A percentile compares a stretch with the other conserved stretches of the same genome.
Evolutionary conservation across 2,888 invertebrate species (phyloP).

Genomic region (Criorhina ranunculi): DNA sequence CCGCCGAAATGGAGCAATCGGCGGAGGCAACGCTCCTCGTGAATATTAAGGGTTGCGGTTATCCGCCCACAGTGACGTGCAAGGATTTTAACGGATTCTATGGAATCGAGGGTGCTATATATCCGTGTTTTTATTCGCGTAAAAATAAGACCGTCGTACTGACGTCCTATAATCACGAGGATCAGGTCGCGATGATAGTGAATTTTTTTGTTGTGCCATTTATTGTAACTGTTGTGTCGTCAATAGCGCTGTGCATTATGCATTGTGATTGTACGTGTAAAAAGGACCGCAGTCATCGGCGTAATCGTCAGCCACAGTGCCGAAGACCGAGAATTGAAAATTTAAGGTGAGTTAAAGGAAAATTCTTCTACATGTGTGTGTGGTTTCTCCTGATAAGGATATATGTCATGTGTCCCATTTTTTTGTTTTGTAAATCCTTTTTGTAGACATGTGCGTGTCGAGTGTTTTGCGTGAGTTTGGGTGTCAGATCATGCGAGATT

Average conservation of each 20-base stretch:
- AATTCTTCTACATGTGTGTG: slow-evolving; percentile 19
- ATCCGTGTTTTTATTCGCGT: slow-evolving; percentile 94
- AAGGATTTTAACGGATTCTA: slow-evolving; percentile 90
- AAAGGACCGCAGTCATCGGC: slow-evolving; percentile 88
- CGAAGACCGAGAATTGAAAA: slow-evolving; percentile 87
- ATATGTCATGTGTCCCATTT: slow-evolving; percentile 17
- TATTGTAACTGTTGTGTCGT: slow-evolving; percentile 93
- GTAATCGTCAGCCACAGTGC: slow-evolving; percentile 85
- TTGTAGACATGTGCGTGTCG: slow-evolving; percentile 9
- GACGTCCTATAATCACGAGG: slow-evolving; percentile 92
- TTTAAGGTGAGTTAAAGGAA: slow-evolving; percentile 85
- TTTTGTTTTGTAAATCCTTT: slow-evolving; percentile 17
- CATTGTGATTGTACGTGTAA: slow-evolving; percentile 93
- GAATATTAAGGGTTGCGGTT: slow-evolving; percentile 96
- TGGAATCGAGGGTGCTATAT: slow-evolving; percentile 90
- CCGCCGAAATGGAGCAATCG: slow-evolving; percentile 83
- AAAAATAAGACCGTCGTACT: slow-evolving; percentile 93
- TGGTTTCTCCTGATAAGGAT: slow-evolving; percentile 22
- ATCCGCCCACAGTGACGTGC: slow-evolving; percentile 94
- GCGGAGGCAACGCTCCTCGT: slow-evolving; percentile 88
- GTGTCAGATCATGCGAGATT: neutral
- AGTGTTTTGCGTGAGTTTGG: neutral
- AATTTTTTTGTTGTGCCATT: slow-evolving; percentile 94
- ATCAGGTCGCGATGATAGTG: slow-evolving; percentile 92
- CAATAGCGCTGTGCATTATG: slow-evolving; percentile 93